phyloP scores from a whole-genome alignment of 2,113 vertebrate species.

The Rhombomys opimus region DNA sequence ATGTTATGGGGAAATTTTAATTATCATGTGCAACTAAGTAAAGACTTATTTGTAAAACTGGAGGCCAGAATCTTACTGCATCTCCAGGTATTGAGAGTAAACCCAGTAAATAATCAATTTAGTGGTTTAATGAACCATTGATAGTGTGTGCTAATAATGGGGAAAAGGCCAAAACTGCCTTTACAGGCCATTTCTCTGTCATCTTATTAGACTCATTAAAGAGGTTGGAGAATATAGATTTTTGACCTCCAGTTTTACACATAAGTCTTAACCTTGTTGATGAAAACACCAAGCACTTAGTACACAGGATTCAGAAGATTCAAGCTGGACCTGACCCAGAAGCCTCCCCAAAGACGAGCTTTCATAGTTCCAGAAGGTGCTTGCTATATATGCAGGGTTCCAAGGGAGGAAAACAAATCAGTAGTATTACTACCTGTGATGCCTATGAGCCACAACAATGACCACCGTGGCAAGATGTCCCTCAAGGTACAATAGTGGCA shows the following conservation, averaged over 20 bases:
- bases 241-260: no score
- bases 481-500: not conserved
- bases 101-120: not conserved
- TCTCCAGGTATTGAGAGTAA: not conserved
- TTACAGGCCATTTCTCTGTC: not conserved
- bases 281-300: not conserved
- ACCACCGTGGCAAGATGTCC: not conserved
- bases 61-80: conserved; percentile 15
- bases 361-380: not conserved
- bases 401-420: not conserved
- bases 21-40: not conserved
- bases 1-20: conserved; percentile 14
- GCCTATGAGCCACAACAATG: not conserved
- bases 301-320: not conserved
- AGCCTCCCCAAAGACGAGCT: not conserved
- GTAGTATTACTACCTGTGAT: not conserved
- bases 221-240: not conserved
- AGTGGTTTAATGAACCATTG: not conserved
- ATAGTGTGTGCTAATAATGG: not conserved
- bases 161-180: not conserved
- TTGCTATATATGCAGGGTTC: not conserved
- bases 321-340: not conserved
- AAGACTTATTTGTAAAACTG: not conserved
- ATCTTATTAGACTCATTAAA: conserved; percentile 9
- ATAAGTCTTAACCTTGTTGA: not conserved